Percentiles rank a stretch among this genome's conserved stretches.
These are phyloP conservation scores for Sepiola atlantica DNA, from an alignment of 2,888 invertebrate species.

Conservation along the genomic window DNA sequence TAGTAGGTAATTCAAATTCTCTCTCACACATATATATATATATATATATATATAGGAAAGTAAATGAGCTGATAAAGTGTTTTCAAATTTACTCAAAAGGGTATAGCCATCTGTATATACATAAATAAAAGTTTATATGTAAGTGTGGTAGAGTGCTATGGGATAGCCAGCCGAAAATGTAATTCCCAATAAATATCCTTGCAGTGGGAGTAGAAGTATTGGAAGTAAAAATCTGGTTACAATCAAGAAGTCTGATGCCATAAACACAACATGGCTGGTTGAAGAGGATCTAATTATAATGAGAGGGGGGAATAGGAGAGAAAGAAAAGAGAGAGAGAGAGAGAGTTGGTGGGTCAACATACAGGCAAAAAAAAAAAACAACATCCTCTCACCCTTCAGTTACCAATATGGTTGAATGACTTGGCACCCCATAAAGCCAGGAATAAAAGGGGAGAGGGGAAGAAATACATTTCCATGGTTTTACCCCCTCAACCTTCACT, in stretches of 20 bases:
- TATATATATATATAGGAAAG: background rate
- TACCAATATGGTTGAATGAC: background rate
- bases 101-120: background rate
- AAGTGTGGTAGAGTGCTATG: background rate
- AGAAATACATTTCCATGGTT: background rate
- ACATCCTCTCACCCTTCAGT: background rate
- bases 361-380: background rate
- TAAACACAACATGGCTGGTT: slow-evolving; percentile 32
- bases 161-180: background rate
- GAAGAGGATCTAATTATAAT: background rate
- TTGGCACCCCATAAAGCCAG: slow-evolving; percentile 20
- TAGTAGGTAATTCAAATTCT: no score
- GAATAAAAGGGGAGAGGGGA: background rate
- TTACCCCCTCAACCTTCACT: background rate
- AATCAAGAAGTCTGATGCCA: slow-evolving; percentile 6
- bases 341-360: slow-evolving; percentile 10
- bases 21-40: no score
- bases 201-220: background rate
- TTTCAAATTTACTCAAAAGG: background rate
- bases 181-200: background rate
- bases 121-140: background rate
- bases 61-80: background rate
- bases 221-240: slow-evolving; percentile 13
- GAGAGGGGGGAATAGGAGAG: background rate
- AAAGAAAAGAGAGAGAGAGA: background rate